phyloP scores from a whole-genome alignment of 2,888 invertebrate genomes.

The Eutolmus rufibarbis region DNA sequence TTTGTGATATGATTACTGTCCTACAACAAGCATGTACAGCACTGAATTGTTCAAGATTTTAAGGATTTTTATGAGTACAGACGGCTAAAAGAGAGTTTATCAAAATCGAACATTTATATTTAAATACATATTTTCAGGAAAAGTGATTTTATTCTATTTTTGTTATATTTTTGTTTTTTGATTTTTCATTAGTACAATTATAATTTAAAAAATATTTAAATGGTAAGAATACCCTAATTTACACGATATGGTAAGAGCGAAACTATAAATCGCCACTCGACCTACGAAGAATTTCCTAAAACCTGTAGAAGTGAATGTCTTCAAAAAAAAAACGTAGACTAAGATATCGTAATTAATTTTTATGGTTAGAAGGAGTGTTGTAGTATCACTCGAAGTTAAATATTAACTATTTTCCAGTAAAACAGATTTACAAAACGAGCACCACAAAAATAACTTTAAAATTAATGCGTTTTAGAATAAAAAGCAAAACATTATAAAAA shows the following conservation, averaged over 20 bases:
- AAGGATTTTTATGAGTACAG: slow-evolving; percentile 23
- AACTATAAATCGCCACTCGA: neutral
- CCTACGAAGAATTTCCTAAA: neutral
- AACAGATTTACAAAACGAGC: neutral
- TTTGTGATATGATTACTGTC: neutral
- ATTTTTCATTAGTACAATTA: neutral
- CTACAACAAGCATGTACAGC: neutral
- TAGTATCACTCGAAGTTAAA: neutral
- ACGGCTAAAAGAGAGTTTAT: neutral
- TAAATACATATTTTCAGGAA: neutral
- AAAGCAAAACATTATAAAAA: neutral
- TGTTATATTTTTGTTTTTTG: neutral
- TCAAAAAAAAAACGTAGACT: neutral
- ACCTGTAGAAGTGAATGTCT: neutral
- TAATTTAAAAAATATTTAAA: neutral
- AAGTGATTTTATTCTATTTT: neutral
- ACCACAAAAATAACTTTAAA: neutral
- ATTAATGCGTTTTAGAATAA: neutral
- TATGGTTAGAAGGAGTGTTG: no score
- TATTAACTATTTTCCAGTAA: neutral
- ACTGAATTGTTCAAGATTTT: neutral
- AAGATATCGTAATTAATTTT: neutral
- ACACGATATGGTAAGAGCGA: neutral
- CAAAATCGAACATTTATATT: neutral
- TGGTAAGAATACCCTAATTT: neutral